These are phyloP conservation scores for Sebastes dallii DNA, from an alignment of 2,797 vertebrate species.

Conservation along the genomic window DNA sequence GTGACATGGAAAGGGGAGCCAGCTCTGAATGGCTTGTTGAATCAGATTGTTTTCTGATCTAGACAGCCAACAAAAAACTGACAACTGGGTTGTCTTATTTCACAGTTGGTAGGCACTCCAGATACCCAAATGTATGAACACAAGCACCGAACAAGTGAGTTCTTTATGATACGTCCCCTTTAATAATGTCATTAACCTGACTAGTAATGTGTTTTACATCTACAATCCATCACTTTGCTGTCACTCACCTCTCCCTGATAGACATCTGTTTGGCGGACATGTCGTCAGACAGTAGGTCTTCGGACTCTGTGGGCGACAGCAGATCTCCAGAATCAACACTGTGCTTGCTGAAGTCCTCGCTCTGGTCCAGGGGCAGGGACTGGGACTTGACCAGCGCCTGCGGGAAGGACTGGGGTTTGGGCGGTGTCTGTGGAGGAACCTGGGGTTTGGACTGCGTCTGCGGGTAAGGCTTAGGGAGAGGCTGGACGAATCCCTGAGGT, in stretches of 20 bases:
- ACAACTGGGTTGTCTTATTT: no score
- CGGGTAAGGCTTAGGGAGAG: conserved; percentile 60
- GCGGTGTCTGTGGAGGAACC: conserved; percentile 72
- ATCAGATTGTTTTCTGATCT: no score
- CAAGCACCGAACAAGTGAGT: no score
- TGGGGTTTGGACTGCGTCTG: conserved; percentile 68
- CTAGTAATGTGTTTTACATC: neutral
- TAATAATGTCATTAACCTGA: neutral
- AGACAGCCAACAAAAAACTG: no score
- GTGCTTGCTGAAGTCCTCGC: conserved; percentile 56
- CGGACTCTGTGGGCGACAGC: conserved; percentile 73
- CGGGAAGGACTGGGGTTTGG: conserved; percentile 74
- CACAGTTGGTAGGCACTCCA: no score
- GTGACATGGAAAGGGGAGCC: no score
- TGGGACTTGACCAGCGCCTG: conserved; percentile 70
- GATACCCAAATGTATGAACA: no score
- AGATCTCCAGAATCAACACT: conserved; percentile 62
- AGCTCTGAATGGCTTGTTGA: no score
- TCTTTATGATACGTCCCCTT: no score
- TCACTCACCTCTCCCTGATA: conserved; percentile 93
- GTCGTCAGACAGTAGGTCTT: conserved; percentile 81
- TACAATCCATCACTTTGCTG: neutral
- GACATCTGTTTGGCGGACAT: conserved; percentile 92
- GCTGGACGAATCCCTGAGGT: conserved; percentile 66
- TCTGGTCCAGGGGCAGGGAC: conserved; percentile 64